Conservation (phyloP, 2,888 invertebrate genomes). For the Acrobasis consociella region DNA sequence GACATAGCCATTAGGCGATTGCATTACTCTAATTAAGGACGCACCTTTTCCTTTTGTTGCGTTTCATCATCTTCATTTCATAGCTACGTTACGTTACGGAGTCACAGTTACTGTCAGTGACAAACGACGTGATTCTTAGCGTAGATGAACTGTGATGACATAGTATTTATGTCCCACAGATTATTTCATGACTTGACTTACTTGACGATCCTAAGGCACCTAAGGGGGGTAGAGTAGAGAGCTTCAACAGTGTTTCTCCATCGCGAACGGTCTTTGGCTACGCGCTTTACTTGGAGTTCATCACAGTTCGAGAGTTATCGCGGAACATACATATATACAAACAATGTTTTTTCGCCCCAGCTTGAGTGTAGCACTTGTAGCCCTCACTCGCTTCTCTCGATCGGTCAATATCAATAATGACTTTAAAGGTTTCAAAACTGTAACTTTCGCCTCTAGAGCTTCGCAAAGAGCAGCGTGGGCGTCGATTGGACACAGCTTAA, state of each 20-base stretch:
- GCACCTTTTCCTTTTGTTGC: slow-evolving; percentile 10
- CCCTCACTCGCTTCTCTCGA: too few species aligned
- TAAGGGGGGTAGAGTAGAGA: too few species aligned
- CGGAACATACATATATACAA: too few species aligned
- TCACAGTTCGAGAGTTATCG: too few species aligned
- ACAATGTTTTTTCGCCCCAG: too few species aligned
- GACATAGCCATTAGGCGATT: background rate
- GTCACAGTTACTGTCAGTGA: slow-evolving; percentile 3
- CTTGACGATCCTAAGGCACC: too few species aligned
- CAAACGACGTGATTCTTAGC: slow-evolving; percentile 4
- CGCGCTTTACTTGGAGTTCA: too few species aligned
- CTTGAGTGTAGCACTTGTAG: too few species aligned
- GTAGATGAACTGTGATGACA: slow-evolving; percentile 15
- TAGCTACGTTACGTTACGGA: slow-evolving; percentile 1
- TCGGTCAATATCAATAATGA: too few species aligned
- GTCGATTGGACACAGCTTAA: background rate
- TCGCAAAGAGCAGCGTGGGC: slow-evolving; percentile 2
- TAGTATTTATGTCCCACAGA: slow-evolving; percentile 3
- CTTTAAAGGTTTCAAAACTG: background rate
- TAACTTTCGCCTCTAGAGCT: slow-evolving; percentile 10
- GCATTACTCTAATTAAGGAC: slow-evolving; percentile 15
- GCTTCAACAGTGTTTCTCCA: too few species aligned
- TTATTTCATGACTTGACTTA: background rate
- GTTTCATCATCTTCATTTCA: slow-evolving; percentile 1
- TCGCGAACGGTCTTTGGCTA: too few species aligned